Evolutionary conservation across 2,888 invertebrate species (phyloP), one percentile per base, ranked within the genome.

Genomic region (Oxycera nigricornis): DNA sequence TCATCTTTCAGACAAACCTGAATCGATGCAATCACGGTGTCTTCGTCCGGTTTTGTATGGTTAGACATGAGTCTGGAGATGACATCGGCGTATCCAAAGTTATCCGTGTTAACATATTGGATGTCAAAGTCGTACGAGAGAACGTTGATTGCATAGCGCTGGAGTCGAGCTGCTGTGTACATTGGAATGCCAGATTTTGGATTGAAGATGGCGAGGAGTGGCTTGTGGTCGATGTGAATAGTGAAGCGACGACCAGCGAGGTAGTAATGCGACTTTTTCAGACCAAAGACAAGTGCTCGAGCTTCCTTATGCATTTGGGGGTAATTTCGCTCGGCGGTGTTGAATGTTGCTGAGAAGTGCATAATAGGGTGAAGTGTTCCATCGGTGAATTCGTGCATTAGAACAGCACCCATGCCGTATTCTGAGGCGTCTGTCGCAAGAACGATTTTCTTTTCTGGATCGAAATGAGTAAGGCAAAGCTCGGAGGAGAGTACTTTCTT

Each of bases 341-440:
- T n/a, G n/a, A n/a, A n/a, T n/a, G n/a, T n/a, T n/a, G n/a, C n/a
- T n/a, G n/a, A n/a, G n/a, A n/a, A n/a, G n/a, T n/a, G n/a, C n/a
- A n/a, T n/a, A n/a, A n/a, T n/a, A n/a, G n/a, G n/a, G 17, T 68
- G 46, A 2, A 73, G 55, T 11, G 31, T 73, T 17, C 76, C 76
- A 31, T 78, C 77, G 22, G 59, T 61, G 75, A 77, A 74, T 28
- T 62, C 78, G 68, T 82, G 82, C 46, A 76, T 75, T 30, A 81
- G 75, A 3, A 81, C 80, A 11, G 82, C 77, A 7, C 80, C 82
- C 28, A 82, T 41, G 11, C 81, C 81, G 50, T 75, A 75, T 24
- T 24, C 22, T 24, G 72, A 74, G 2, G 74, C 79, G 62, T 79
- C 79, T 65, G 78, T 77, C 22, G 76, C 24, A 6, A 78, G 57